Conservation (phyloP, 2,113 vertebrate genomes). For the Cettia cetti region DNA sequence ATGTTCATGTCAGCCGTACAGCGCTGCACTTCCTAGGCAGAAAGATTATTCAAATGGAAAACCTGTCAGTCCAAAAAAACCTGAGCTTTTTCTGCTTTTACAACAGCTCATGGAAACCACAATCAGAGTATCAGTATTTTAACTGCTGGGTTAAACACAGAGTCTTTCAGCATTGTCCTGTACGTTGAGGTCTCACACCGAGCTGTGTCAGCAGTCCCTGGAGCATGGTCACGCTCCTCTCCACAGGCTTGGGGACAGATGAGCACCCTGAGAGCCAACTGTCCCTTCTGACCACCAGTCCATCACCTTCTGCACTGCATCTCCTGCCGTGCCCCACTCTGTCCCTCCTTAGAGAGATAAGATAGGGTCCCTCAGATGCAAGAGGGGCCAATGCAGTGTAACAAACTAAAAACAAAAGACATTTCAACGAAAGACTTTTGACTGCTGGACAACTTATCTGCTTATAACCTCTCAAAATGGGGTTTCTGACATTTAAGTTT, state of each 20-base stretch:
- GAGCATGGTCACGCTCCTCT: background rate
- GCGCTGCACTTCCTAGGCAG: constrained; percentile 90
- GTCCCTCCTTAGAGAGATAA: background rate
- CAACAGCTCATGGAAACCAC: background rate
- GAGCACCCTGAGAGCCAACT: background rate
- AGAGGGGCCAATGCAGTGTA: background rate
- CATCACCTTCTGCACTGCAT: background rate
- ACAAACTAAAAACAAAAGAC: background rate
- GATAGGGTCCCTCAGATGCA: background rate
- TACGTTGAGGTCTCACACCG: background rate
- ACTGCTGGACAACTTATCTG: background rate
- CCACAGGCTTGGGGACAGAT: background rate
- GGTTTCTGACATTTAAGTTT: constrained; percentile 46
- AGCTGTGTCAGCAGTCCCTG: background rate
- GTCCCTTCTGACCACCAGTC: background rate
- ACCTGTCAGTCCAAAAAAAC: background rate
- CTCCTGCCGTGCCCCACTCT: background rate
- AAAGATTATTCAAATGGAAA: constrained; percentile 4
- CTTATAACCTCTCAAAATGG: constrained; percentile 14
- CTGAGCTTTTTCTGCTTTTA: background rate
- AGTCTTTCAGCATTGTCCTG: background rate
- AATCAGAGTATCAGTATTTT: background rate
- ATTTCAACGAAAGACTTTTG: background rate
- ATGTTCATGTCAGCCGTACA: constrained; percentile 95
- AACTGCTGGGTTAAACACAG: background rate